Percentiles rank a stretch among this genome's conserved stretches.
These are phyloP conservation scores for Deroplatys truncata DNA, from an alignment of 2,888 invertebrate genomes.

Conservation along the genomic window DNA sequence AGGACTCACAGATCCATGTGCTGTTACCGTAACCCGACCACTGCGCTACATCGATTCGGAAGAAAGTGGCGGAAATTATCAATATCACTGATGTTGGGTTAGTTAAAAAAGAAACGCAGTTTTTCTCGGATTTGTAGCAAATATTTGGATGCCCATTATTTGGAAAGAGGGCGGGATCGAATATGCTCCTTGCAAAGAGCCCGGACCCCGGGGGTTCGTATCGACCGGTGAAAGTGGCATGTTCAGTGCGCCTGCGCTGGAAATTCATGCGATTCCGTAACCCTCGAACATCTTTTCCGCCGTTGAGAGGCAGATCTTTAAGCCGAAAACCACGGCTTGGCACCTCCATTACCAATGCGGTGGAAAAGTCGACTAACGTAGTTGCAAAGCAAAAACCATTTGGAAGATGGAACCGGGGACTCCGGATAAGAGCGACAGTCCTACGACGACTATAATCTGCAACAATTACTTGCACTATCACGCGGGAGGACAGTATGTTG, in stretches of 20 bases:
- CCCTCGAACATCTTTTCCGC: neutral
- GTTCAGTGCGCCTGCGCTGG: neutral
- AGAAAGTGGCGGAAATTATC: too few relatives aligned
- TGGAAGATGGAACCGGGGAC: neutral
- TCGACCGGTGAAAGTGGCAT: neutral
- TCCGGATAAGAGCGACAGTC: neutral
- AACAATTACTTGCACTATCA: slow-evolving; percentile 7
- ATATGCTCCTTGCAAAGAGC: neutral
- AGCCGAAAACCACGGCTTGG: neutral
- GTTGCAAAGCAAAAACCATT: neutral
- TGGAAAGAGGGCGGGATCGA: neutral
- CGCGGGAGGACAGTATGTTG: neutral
- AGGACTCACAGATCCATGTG: too few relatives aligned
- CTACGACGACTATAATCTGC: neutral
- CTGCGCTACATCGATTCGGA: too few relatives aligned
- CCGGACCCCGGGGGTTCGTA: slow-evolving; percentile 1
- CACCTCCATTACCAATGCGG: neutral
- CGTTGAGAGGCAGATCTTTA: neutral
- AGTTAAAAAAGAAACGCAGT: too few relatives aligned
- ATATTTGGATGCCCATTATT: neutral
- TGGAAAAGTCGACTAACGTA: neutral
- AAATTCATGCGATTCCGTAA: neutral
- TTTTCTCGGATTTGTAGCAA: neutral
- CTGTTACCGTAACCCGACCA: too few relatives aligned
- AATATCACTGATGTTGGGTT: too few relatives aligned